A percentile compares a stretch with the other conserved stretches of the same genome.
These are phyloP conservation scores for Peromyscus nudipes DNA, from an alignment of 2,797 vertebrate species.

Conservation along the genomic window DNA sequence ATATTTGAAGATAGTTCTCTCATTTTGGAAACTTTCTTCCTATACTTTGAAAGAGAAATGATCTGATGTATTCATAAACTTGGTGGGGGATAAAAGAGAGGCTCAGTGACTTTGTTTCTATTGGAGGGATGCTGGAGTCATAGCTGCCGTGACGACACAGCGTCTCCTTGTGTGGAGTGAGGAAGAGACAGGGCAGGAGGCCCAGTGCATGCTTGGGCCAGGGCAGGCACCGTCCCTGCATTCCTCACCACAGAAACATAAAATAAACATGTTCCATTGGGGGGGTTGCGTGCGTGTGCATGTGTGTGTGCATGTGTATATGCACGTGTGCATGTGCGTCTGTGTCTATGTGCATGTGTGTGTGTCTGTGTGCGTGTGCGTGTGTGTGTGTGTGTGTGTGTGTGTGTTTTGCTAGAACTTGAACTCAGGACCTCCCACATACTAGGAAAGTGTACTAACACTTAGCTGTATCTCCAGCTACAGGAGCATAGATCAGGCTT, in stretches of 20 bases:
- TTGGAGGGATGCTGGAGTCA: not conserved
- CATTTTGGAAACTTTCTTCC: not conserved
- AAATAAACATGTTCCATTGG: fast-evolving
- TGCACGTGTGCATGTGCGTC: not conserved
- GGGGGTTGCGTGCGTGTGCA: not conserved
- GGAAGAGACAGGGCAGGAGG: not conserved
- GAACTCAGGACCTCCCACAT: no score
- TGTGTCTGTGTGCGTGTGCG: no score
- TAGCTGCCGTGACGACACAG: not conserved
- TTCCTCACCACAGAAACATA: not conserved
- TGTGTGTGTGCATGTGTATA: not conserved
- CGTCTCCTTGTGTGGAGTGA: fast-evolving
- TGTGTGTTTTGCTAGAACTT: not conserved
- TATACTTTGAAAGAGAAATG: constrained; percentile 6
- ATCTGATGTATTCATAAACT: not conserved
- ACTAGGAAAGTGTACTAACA: not conserved
- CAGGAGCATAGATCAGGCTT: not conserved
- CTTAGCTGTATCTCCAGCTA: not conserved
- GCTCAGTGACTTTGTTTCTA: not conserved
- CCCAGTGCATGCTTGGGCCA: not conserved
- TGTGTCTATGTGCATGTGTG: no score
- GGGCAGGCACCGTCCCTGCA: fast-evolving
- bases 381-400: not conserved
- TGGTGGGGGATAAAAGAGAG: not conserved
- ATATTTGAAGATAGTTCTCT: constrained; percentile 56